Base-by-base conservation (phyloP, 30 jellyfish, hydroid and myxozoan genomes). In the Rhopilema esculentum region DNA sequence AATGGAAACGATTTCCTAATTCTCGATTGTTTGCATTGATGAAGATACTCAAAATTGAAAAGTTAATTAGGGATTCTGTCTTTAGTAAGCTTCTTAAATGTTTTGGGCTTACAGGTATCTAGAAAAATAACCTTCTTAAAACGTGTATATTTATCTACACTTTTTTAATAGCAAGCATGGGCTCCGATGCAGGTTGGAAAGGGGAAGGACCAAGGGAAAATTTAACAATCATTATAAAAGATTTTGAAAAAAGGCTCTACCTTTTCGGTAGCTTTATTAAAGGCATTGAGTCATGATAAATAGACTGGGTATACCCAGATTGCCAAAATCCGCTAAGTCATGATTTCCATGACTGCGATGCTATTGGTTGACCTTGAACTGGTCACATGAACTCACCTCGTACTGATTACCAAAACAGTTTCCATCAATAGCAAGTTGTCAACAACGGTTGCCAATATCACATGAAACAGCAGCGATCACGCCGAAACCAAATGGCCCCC, bases 31-130 rank as follows among this genome's bases (percentile, higher is more conserved):
- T 64, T 64, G 75, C 15, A 23, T 23, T 64, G 75, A 64, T 64
- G 75, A 64, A 64, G 75, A 64, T 64, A 64, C 32, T 64, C 31
- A 64, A 64, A 64, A 64, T 64, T 64, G 75, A 64, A 64, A 64
- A 64, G 75, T 26, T 64, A 21, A 64, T 64, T 64, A 64, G 75
- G 16, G 75, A 64, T 64, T 64, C 75, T 64, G 75, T 64, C 75
- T 64, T 64, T 26, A 64, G 32, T 64, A 64, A 16, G 75, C 28
- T 64, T 26, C 75, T 64, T 21, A 23, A 64, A 64, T 64, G 75
- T 64, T 64, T 64, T 64, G 75, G 75, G 75, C 75, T 64, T 21
- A 64, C 75, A 64, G 28, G 75, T 64, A 64, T 64, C 75, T 64
- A 64, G 75, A 16, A 26, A 64, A 64, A 64, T 2, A 2, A 6